Percentiles rank a stretch among this genome's conserved stretches.
Evolutionary conservation across 2,113 vertebrate species (phyloP).

Genomic region (Alligator sinensis): DNA sequence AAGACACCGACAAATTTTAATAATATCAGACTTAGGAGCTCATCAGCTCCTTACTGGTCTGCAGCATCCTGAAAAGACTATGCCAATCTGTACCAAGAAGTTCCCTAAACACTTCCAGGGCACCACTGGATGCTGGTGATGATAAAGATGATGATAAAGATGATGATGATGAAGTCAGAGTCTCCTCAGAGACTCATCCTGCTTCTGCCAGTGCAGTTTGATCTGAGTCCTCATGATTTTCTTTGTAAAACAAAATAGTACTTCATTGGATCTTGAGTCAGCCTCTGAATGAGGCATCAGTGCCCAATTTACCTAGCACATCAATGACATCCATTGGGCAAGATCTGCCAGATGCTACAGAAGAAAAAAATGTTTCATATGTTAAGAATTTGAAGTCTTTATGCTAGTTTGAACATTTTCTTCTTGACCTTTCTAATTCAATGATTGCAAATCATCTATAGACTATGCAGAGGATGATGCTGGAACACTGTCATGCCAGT

Average conservation of each 20-base stretch:
- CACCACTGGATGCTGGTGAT: conserved; percentile 11
- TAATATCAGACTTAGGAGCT: conserved; percentile 51
- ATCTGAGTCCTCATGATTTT: background rate
- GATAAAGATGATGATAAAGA: background rate
- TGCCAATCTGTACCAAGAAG: conserved; percentile 3
- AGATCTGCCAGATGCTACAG: background rate
- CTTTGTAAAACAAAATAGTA: background rate
- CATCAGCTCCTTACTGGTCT: conserved; percentile 53
- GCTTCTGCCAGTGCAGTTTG: background rate
- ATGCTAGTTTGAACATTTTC: background rate
- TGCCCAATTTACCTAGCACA: background rate
- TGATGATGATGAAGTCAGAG: rapidly evolving
- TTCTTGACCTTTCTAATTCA: background rate
- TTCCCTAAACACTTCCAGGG: background rate
- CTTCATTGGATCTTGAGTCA: background rate
- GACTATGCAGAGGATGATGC: background rate
- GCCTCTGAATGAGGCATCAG: background rate
- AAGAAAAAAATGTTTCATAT: background rate
- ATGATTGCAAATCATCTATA: background rate
- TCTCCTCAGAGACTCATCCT: background rate
- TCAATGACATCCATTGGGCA: background rate
- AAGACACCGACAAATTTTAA: conserved; percentile 57
- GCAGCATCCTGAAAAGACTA: conserved; percentile 5
- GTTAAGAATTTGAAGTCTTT: background rate
- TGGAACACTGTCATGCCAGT: background rate